Base-by-base conservation (phyloP, 2,888 invertebrate species). In the Phaedon cochleariae region DNA sequence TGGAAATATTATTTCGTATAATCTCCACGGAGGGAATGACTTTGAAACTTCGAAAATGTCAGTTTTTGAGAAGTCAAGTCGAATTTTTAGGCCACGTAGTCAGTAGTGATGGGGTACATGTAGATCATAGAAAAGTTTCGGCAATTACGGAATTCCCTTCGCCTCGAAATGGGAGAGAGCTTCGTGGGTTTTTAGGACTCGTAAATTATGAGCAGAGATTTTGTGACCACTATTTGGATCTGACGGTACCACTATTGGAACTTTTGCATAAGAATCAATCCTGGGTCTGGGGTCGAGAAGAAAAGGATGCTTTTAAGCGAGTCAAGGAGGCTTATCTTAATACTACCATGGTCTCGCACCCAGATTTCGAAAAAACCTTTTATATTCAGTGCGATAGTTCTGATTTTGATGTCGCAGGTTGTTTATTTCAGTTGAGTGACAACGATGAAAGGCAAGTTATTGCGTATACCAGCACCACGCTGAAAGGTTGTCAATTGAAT, bases 71-170 rank as follows among this genome's bases (percentile, higher is more conserved):
- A 12, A 18, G 17, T 4, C 29, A 51, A 10, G 26, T 64, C 5
- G 7, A 15, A 2, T 64, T 64, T 34, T 22, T 60, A 10, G 64
- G 64, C 0, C 60, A 60, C 18, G 26, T 59, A 1, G 21, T 60
- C 1, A 45, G 52, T 9, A 9, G 48, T 4, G 34, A 48, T 0
- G 51, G 66, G 1, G 41, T 60, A 10, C 10, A 10, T 12, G 54
- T 59, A 31, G 63, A 63, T 55, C 57, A 60, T 1, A 37, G 34
- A 26, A 55, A 58, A 26, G 20, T 64, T 10, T 10, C 26, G 7
- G 55, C 60, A 5, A 67, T 67, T 17, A n/a, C 20, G n/a, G 18
- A 67, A 0, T 64, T 67, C 60, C 64, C 59, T 5, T 17, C 31
- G 12, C 61, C 67, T 1, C 31, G 37, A n/a, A 67, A 64, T 60